Percentiles rank a stretch among this genome's conserved stretches.
Conservation (phyloP, 2,888 invertebrate genomes). For the Dinocampus coccinellae region DNA sequence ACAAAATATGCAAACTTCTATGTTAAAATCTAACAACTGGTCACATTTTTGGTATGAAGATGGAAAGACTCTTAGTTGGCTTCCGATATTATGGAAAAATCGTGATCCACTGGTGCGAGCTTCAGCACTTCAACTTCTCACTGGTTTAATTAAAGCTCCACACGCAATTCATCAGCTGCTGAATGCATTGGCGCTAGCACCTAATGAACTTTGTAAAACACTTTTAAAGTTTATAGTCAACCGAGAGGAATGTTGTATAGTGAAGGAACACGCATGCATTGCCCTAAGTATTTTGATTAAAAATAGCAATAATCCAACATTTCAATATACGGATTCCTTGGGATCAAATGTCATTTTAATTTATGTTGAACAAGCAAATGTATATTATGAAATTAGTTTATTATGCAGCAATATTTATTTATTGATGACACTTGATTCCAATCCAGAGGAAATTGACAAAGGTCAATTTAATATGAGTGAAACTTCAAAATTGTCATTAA, state of each 20-base stretch:
- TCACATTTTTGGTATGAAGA: constrained; percentile 61
- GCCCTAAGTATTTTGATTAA: constrained; percentile 70
- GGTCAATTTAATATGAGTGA: constrained; percentile 44
- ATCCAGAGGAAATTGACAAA: constrained; percentile 44
- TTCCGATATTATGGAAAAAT: constrained; percentile 70
- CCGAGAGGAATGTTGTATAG: constrained; percentile 71
- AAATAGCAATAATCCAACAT: constrained; percentile 55
- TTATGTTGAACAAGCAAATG: constrained; percentile 59
- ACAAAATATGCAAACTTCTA: constrained; percentile 69
- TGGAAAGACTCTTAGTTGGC: constrained; percentile 62
- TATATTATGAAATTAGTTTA: constrained; percentile 61
- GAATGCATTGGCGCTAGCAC: constrained; percentile 54
- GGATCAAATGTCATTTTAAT: constrained; percentile 56
- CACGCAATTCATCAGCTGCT: constrained; percentile 60
- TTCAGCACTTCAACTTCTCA: constrained; percentile 71
- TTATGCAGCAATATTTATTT: constrained; percentile 60
- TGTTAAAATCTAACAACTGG: constrained; percentile 44
- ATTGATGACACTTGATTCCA: constrained; percentile 55
- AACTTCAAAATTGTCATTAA: constrained; percentile 45
- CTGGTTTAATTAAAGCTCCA: constrained; percentile 66
- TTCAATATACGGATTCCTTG: constrained; percentile 59
- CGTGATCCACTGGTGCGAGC: constrained; percentile 72
- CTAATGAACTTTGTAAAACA: constrained; percentile 58
- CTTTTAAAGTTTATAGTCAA: constrained; percentile 59
- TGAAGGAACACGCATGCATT: constrained; percentile 73